phyloP scores from a whole-genome alignment of 1,140 invertebrate species.

The Eciton burchellii region DNA sequence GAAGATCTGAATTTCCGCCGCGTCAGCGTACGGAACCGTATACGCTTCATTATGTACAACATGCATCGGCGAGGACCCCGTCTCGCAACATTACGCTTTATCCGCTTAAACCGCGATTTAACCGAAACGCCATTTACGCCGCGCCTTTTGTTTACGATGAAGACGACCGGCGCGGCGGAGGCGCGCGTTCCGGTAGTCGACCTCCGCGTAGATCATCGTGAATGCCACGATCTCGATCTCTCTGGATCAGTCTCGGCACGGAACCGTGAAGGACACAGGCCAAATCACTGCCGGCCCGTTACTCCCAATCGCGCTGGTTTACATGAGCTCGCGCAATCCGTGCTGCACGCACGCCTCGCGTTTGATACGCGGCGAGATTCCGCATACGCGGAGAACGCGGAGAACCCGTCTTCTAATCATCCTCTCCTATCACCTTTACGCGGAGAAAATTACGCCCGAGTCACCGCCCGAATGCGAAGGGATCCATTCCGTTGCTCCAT shows the following conservation, averaged over 20 bases:
- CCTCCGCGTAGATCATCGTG: conserved; percentile 56
- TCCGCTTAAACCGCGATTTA: conserved; percentile 50
- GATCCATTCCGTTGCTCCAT: too few relatives aligned
- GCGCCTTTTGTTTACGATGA: conserved; percentile 67
- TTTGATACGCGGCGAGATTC: neutral
- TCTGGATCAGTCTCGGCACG: conserved; percentile 42
- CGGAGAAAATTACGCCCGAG: neutral
- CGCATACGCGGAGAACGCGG: neutral
- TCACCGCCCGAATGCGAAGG: too few relatives aligned
- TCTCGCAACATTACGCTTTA: conserved; percentile 49
- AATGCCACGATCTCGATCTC: conserved; percentile 70
- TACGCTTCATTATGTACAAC: conserved; percentile 34
- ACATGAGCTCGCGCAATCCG: conserved; percentile 9
- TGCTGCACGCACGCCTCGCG: neutral
- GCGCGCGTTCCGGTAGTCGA: conserved; percentile 62
- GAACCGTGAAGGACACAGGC: conserved; percentile 9
- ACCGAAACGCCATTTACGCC: conserved; percentile 63
- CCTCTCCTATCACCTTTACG: neutral
- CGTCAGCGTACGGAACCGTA: neutral
- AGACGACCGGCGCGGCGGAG: conserved; percentile 51
- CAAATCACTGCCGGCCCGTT: conserved; percentile 41
- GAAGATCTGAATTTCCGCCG: neutral
- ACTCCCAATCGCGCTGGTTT: conserved; percentile 40
- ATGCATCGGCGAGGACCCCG: conserved; percentile 19
- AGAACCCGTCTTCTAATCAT: neutral